A percentile compares a stretch with the other conserved stretches of the same genome.
These are phyloP conservation scores for Meda fulgida DNA, from an alignment of 2,797 vertebrate species.

Conservation along the genomic window DNA sequence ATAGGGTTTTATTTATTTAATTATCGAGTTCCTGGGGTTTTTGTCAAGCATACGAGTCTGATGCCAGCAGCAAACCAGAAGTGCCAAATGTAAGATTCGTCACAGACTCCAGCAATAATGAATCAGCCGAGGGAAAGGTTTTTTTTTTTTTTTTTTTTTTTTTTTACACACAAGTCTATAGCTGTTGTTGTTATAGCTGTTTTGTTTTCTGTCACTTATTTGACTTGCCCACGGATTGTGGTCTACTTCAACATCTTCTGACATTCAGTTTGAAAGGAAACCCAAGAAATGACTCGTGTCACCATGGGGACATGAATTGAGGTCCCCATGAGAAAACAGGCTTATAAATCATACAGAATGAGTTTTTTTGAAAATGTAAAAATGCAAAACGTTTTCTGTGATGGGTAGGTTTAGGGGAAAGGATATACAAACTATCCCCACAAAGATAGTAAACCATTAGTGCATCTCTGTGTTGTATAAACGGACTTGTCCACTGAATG, in stretches of 20 bases:
- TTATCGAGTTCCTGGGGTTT: constrained; percentile 50
- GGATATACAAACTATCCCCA: too few species aligned
- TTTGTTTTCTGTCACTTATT: background rate
- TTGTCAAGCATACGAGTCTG: background rate
- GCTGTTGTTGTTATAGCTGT: background rate
- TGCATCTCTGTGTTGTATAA: constrained; percentile 1
- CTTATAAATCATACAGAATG: too few species aligned
- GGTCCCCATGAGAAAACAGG: too few species aligned
- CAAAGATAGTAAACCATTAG: background rate
- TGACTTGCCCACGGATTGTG: background rate
- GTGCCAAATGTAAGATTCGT: background rate
- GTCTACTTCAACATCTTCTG: constrained; percentile 65
- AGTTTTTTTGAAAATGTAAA: too few species aligned
- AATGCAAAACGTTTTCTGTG: too few species aligned
- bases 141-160: constrained; percentile 17
- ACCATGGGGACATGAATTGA: too few species aligned
- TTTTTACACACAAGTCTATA: background rate
- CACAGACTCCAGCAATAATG: background rate
- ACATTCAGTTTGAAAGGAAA: too few species aligned
- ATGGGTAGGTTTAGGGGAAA: too few species aligned
- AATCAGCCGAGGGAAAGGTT: background rate
- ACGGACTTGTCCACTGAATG: background rate
- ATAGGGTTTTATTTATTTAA: too few species aligned
- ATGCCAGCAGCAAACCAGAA: background rate
- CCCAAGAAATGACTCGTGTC: too few species aligned